Evolutionary conservation across 2,113 vertebrate species (phyloP).

Genomic region (Albula glossodonta): DNA sequence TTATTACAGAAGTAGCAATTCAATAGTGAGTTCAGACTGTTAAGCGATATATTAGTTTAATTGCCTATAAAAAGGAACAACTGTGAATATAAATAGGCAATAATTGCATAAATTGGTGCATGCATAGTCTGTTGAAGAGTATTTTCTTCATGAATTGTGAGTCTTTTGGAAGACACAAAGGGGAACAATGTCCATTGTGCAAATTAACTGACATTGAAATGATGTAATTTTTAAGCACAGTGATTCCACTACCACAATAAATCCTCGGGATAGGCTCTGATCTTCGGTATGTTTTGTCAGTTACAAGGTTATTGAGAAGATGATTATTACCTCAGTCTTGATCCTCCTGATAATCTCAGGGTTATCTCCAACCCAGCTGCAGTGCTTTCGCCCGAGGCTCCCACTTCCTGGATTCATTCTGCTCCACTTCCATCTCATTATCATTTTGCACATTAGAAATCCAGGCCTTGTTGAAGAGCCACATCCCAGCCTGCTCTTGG

Average conservation of each 20-base stretch:
- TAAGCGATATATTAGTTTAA: too few species aligned
- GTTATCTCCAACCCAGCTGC: conserved; percentile 12
- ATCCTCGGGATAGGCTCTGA: not conserved
- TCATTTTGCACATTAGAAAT: not conserved
- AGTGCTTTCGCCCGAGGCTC: not conserved
- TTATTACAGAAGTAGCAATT: too few species aligned
- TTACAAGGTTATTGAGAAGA: not conserved
- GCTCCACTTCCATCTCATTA: conserved; percentile 7
- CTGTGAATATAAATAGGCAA: too few species aligned
- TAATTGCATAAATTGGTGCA: not conserved
- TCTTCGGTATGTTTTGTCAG: not conserved
- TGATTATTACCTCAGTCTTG: conserved; percentile 11
- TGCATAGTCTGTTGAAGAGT: not conserved
- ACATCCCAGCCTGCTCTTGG: not conserved
- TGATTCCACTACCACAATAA: not conserved
- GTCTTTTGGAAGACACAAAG: not conserved
- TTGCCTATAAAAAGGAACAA: too few species aligned
- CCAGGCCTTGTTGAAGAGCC: not conserved
- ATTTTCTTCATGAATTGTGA: not conserved
- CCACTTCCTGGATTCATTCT: not conserved
- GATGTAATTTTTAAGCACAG: not conserved
- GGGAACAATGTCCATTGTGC: not conserved
- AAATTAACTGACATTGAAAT: not conserved
- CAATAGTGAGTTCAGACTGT: too few species aligned
- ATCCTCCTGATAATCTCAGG: not conserved